Evolutionary conservation across 2,113 vertebrate genomes (phyloP), one percentile per base, ranked within the genome.

Genomic region (Dunckerocampus dactyliophorus): DNA sequence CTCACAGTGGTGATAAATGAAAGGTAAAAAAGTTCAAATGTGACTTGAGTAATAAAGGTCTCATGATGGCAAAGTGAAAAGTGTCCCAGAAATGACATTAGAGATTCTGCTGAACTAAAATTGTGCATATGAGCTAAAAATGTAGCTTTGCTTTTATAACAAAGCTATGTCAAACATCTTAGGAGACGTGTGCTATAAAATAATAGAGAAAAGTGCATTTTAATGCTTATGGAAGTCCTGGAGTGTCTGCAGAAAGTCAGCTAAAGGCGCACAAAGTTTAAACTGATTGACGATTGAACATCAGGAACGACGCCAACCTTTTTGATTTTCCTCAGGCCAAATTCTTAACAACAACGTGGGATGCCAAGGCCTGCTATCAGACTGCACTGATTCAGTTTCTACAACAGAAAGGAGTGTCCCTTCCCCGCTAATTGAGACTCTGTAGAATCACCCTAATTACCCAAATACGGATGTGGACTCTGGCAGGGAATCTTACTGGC

Each of bases 401-500:
- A 62, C 54, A 80, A 47, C 56, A 73, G 50, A 48, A 60, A 75
- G 67, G 77, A 77, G 58, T 61, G 57, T 59, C 71, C 50, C 46
- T 53, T 47, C 20, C 42, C 50, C 20, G 14, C 69, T 81, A 84
- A 79, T 77, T 79, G 79, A 75, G 47, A 75, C 76, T 66, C 76
- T 68, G 66, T 70, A 81, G 76, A 76, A 70, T 69, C 58, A 67
- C 16, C 59, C 81, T 72, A 54, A 57, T 76, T 79, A 74, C 52
- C 59, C 68, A 76, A 62, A 69, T 65, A 64, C 12, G 52, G 19
- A 34, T 59, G 64, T 37, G 51, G 37, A 46, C 43, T 53, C 62
- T 69, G 70, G 70, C 62, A 71, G 19, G 17, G 47, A 53, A 31
- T 47, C 13, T 10, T 54, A 20, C 68, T 69, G 77, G 69, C 37